phyloP scores from a whole-genome alignment of 2,113 vertebrate species.

The Scatophagus argus region DNA sequence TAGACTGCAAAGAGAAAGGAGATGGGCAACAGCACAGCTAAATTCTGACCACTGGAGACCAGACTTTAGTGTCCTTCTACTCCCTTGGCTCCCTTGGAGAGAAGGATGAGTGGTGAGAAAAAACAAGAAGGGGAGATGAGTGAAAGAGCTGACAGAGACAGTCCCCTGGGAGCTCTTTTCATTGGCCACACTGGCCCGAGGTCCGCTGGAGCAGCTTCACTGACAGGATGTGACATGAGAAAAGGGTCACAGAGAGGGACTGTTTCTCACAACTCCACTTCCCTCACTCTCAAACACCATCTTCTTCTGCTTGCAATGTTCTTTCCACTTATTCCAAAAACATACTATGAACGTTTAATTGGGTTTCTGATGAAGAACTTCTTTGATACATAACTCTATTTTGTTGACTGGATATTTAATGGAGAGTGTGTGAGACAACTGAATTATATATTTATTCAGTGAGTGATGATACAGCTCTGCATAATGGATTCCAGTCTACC shows the following conservation, averaged over 20 bases:
- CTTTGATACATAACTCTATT: not conserved
- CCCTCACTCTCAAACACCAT: slow-evolving; percentile 13
- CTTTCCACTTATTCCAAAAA: not conserved
- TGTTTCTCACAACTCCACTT: slow-evolving; percentile 67
- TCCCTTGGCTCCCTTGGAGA: slow-evolving; percentile 7
- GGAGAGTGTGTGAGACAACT: slow-evolving; percentile 1
- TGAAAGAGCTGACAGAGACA: slow-evolving; percentile 24
- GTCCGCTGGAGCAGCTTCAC: slow-evolving; percentile 51
- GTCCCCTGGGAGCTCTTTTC: slow-evolving; percentile 52
- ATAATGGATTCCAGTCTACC: slow-evolving; percentile 28
- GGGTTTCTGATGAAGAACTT: not conserved
- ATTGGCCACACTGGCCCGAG: slow-evolving; percentile 38
- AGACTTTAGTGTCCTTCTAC: slow-evolving; percentile 22
- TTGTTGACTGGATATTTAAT: not conserved
- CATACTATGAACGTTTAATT: not conserved
- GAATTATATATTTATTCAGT: slow-evolving; percentile 26
- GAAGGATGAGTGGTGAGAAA: not conserved
- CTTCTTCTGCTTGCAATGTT: not conserved
- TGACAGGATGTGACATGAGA: slow-evolving; percentile 76
- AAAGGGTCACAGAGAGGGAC: slow-evolving; percentile 63
- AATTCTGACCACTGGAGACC: slow-evolving; percentile 10
- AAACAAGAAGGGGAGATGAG: slow-evolving; percentile 11
- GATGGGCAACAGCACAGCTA: not conserved
- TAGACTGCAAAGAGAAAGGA: not conserved
- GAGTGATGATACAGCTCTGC: slow-evolving; percentile 5